Base-by-base conservation (phyloP, 2,888 invertebrate species). In the Clunio marinus region DNA sequence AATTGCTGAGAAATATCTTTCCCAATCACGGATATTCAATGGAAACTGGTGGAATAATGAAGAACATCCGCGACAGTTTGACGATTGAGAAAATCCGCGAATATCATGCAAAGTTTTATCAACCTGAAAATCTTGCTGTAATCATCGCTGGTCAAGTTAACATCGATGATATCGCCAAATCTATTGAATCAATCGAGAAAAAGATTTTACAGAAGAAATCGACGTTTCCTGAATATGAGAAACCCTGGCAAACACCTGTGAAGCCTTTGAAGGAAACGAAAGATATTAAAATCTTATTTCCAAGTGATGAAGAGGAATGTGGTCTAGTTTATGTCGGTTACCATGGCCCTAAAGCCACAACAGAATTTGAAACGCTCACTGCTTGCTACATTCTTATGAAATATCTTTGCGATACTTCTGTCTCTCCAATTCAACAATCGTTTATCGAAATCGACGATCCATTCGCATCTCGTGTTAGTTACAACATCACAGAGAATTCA, bases 21-120 rank as follows among this genome's bases (percentile, higher is more conserved):
- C 91, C 93, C 0, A 86, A 87, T 22, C 82, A 84, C 73, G 93
- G 93, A 0, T 96, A 94, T 78, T 88, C 88, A 69, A 86, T 89
- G 1, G 88, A 89, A 77, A 90, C 91, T 65, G 94, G 94, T 41
- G 95, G 95, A 68, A 85, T 88, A 67, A 83, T 94, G 83, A 84
- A 88, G 73, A 93, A 94, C 78, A 81, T 96, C 8, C 82, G 94
- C 70, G 88, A 86, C 73, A 89, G 88, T 69, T 93, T 92, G 45
- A 86, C 82, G 69, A 91, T 92, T 75, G 82, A 82, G 70, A 94
- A 94, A 83, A 88, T 91, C 4, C 83, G 83, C 72, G 81, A 85
- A 13, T 96, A 88, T 76, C 95, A 96, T 76, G 86, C 87, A 73
- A 83, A 88, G 70, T 95, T 91, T 78, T 96, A 96, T 77, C 83